These are phyloP conservation scores for Caradrina clavipalpis DNA, from an alignment of 2,888 invertebrate genomes.

Conservation along the genomic window DNA sequence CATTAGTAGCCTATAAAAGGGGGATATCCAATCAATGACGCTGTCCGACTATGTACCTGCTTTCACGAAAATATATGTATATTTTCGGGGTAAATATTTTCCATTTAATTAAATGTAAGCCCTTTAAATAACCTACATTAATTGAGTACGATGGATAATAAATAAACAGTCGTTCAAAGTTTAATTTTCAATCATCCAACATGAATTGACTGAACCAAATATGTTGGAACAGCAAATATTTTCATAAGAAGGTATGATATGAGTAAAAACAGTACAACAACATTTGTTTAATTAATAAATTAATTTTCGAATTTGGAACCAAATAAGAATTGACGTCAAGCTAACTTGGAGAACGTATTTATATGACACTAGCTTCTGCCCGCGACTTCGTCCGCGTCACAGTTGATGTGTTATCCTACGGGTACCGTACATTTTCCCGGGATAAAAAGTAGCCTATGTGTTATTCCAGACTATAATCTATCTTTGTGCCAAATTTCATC, in stretches of 20 bases:
- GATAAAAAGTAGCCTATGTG: too few species aligned
- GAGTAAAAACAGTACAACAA: background rate
- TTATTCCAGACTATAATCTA: too few species aligned
- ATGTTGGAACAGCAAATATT: background rate
- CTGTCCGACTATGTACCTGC: background rate
- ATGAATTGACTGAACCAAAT: conserved; percentile 10
- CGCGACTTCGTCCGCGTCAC: too few species aligned
- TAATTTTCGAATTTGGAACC: background rate
- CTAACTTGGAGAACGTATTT: background rate
- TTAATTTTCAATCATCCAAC: conserved; percentile 11
- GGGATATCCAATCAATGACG: too few species aligned
- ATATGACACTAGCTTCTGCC: too few species aligned
- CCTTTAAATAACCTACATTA: background rate
- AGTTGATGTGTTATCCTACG: too few species aligned
- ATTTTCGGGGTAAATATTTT: conserved; percentile 5
- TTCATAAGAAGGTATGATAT: background rate
- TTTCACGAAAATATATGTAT: background rate
- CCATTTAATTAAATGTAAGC: background rate
- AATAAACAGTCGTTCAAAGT: conserved; percentile 1
- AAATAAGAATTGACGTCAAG: background rate
- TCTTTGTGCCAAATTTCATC: too few species aligned
- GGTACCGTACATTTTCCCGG: too few species aligned
- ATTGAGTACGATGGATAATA: background rate
- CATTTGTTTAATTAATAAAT: conserved; percentile 3
- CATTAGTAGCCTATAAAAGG: too few species aligned